Base-by-base conservation (phyloP, 2,113 vertebrate genomes). In the Gobio gobio region DNA sequence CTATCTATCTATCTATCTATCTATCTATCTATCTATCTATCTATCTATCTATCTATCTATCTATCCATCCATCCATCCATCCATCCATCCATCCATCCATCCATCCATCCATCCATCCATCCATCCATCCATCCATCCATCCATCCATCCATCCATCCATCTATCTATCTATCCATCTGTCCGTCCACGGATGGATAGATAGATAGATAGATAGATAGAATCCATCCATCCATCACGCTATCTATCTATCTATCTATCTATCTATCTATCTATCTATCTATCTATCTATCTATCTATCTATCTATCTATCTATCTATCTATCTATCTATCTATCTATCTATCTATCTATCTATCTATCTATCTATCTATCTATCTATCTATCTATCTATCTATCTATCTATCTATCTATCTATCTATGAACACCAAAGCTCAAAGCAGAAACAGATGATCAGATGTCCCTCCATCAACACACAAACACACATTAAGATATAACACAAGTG, bases 381-480 rank as follows among this genome's bases (percentile, higher is more conserved):
- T 6, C 36, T 6, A 40, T 40, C 83, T 84, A 83, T 85, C 81
- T 85, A 45, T 87, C 85, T 87, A 87, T 83, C 36, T 80, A 88
- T 87, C 29, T 76, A 79, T 86, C 84, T 29, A 14, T 83, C 82
- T 82, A 10, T 80, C 33, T 49, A 16, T 56, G 29, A 0, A 54
- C 5, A 58, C 20, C 51, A 59, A 59, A 73, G 68, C 54, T 70
- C n/a, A 58, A 24, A 75, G 49, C 78, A 58, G 33, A 72, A 33
- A 82, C 61, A 81, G 22, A 83, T 77, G 36, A 61, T 61, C 9
- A 61, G 1, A 59, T 76, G 51, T 36, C 14, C 9, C n/a, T 43
- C 18, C 40, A 78, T 61, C 13, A 24, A 24, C 45, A 79, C 56
- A 63, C 59, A 40, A 40, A 40, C 40, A 51, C 51, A 75, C 29